Percentiles rank a stretch among this genome's conserved stretches.
Evolutionary conservation across 2,888 invertebrate species (phyloP).

Genomic region (Odontothrips loti): DNA sequence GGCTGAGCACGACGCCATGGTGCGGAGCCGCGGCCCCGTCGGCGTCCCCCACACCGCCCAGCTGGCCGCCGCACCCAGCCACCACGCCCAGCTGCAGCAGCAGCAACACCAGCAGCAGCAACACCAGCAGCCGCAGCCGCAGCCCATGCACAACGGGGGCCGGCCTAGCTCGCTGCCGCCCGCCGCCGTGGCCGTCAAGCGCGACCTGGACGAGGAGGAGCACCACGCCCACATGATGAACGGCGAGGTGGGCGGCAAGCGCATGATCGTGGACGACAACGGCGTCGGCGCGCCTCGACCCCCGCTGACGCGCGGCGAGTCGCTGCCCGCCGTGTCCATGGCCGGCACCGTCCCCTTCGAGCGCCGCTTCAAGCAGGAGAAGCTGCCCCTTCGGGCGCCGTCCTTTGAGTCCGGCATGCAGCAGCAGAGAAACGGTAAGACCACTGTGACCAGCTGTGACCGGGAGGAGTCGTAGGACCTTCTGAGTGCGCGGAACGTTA

Average conservation of each 20-base stretch:
- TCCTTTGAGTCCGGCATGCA: constrained; percentile 82
- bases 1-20: constrained; percentile 54
- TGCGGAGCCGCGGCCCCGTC: constrained; percentile 38
- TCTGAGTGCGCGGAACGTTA: no score
- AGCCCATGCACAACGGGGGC: constrained; percentile 41
- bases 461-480: no score
- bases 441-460: no score
- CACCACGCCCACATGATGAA: constrained; percentile 49
- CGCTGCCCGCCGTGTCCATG: constrained; percentile 78
- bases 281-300: constrained; percentile 71
- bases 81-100: constrained; percentile 41
- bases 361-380: constrained; percentile 70
- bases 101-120: no score
- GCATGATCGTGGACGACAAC: constrained; percentile 63
- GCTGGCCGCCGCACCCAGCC: constrained; percentile 36
- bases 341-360: constrained; percentile 76
- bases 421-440: constrained; percentile 64
- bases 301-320: constrained; percentile 83
- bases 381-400: constrained; percentile 75
- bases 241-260: constrained; percentile 54
- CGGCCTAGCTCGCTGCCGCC: constrained; percentile 46
- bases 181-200: constrained; percentile 53
- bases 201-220: constrained; percentile 68
- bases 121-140: constrained; percentile 38
- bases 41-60: constrained; percentile 37